phyloP scores from a whole-genome alignment of 2,797 vertebrate species.

The Malacoctenus gilli region DNA sequence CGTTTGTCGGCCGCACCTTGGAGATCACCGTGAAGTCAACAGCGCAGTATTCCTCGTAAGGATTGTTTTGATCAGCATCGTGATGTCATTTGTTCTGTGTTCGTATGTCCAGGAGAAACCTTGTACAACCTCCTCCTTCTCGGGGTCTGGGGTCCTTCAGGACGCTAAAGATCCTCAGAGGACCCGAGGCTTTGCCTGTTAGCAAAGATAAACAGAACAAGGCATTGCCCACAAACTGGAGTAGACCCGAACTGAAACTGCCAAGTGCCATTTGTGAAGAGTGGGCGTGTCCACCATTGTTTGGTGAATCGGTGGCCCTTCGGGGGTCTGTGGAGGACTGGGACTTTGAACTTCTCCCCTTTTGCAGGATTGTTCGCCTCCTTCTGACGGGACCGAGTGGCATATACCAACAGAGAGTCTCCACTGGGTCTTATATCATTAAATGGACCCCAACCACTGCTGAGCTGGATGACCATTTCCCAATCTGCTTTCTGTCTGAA shows the following conservation, averaged over 20 bases:
- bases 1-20: constrained; percentile 34
- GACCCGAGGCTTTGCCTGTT: no score
- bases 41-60: constrained; percentile 36
- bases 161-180: no score
- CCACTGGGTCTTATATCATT: constrained; percentile 25
- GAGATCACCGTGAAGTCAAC: constrained; percentile 38
- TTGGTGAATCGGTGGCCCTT: no score
- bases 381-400: constrained; percentile 59
- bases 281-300: no score
- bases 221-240: not conserved
- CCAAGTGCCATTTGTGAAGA: no score
- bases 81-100: not conserved
- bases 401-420: constrained; percentile 20
- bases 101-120: no score
- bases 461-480: constrained; percentile 43
- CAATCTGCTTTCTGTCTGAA: constrained; percentile 64
- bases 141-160: no score
- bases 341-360: not conserved
- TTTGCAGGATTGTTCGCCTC: constrained; percentile 40
- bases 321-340: no score
- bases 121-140: no score
- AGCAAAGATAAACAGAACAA: no score
- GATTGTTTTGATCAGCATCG: not conserved
- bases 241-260: no score
- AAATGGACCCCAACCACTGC: constrained; percentile 57